Percentiles rank a stretch among this genome's conserved stretches.
phyloP scores from a whole-genome alignment of 2,797 vertebrate genomes.

The Myotis daubentonii region DNA sequence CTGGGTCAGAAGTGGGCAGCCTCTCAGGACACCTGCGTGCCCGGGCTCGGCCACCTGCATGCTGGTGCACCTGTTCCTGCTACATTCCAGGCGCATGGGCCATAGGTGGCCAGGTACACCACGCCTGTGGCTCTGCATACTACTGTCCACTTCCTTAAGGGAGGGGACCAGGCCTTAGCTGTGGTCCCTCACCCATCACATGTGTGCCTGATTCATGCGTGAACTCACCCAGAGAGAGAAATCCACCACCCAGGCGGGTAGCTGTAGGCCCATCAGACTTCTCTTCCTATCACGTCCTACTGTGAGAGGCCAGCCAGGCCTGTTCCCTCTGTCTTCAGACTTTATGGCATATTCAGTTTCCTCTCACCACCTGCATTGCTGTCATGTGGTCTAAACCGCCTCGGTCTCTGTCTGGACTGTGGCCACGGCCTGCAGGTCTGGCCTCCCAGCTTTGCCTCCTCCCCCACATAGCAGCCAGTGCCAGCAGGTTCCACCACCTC shows the following conservation, averaged over 20 bases:
- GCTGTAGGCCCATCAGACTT: background rate
- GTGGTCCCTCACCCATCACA: background rate
- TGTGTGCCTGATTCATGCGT: background rate
- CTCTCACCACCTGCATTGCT: background rate
- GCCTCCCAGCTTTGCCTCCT: background rate
- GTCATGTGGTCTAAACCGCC: background rate
- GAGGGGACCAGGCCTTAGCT: background rate
- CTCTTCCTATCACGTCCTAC: background rate
- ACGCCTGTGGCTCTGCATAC: accelerated
- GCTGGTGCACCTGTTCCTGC: background rate
- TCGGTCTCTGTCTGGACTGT: background rate
- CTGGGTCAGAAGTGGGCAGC: background rate
- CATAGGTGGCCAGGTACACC: background rate
- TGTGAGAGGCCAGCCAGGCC: background rate
- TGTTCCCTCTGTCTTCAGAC: background rate
- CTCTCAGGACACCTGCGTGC: background rate
- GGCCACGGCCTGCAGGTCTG: background rate
- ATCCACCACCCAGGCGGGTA: accelerated
- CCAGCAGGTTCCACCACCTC: accelerated
- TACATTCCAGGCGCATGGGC: background rate
- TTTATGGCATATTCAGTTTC: accelerated
- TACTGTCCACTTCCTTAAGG: background rate
- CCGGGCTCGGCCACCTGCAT: background rate
- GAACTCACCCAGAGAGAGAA: background rate
- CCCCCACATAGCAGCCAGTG: background rate